Percentiles rank a stretch among this genome's conserved stretches.
Conservation (phyloP, 2,797 vertebrate species). For the Protonibea diacanthus region DNA sequence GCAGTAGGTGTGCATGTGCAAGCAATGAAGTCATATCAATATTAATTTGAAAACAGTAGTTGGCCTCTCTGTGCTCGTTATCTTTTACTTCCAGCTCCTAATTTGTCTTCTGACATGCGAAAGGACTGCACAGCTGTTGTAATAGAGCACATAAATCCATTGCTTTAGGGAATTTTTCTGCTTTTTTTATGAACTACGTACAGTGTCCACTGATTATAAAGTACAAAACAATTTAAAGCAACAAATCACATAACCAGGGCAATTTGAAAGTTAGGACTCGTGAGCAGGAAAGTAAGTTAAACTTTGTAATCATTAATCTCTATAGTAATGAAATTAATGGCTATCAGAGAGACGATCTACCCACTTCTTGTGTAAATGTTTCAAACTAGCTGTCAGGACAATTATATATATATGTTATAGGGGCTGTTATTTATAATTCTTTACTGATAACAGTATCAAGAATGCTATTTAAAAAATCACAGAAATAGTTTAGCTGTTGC, state of each 20-base stretch:
- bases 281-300: not conserved
- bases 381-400: constrained; percentile 12
- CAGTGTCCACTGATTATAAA: not conserved
- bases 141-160: constrained; percentile 5
- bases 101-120: constrained; percentile 39
- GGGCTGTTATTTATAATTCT: not conserved
- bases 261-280: not conserved
- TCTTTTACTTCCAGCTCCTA: constrained; percentile 35
- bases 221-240: constrained; percentile 5
- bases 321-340: not conserved
- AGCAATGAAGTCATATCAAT: constrained; percentile 48
- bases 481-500: constrained; percentile 34
- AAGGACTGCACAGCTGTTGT: constrained; percentile 9
- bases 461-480: constrained; percentile 25
- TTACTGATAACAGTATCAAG: constrained; percentile 1
- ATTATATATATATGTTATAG: not conserved
- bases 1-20: constrained; percentile 50
- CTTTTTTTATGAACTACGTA: not conserved
- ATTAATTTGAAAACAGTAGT: constrained; percentile 52
- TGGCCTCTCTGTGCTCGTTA: constrained; percentile 29
- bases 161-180: constrained; percentile 16
- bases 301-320: not conserved
- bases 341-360: not conserved
- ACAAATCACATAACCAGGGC: not conserved
- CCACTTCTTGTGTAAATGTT: not conserved